Base-by-base conservation (phyloP, 2,888 invertebrate species). In the Pilophorus perplexus region DNA sequence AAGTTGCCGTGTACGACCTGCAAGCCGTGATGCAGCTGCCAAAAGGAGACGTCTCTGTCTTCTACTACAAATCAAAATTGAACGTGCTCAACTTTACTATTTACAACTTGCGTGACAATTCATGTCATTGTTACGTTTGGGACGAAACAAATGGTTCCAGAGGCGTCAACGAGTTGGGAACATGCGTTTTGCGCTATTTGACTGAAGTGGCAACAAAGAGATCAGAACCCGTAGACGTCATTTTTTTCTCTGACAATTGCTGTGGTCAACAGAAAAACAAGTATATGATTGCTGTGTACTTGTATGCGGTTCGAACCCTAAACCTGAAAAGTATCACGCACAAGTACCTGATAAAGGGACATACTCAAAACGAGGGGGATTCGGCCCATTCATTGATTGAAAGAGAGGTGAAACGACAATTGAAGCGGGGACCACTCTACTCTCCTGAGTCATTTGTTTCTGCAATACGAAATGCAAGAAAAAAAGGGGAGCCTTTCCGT, bases 291-390 rank as follows among this genome's bases (percentile, higher is more conserved):
- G 6, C 6, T 12, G 12, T 33, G 33, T 33, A 33, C 33, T 8
- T 33, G 12, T 12, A 33, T 33, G 33, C 33, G 12, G 33, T 33
- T 6, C 6, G 6, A 33, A 33, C 33, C 33, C 6, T 33, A 12
- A 12, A 33, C 33, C 6, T 68, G 27, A 65, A 57, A 20, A 54
- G 50, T 14, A 69, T 74, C 27, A 73, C 71, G 4, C 73, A 74
- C 66, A 74, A 73, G 59, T 74, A 73, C 71, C 64, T 74, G 22
- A 72, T 73, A 18, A 71, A 72, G 54, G 73, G 74, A 37, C 74
- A 74, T 52, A 71, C 72, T 0, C 73, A 74, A 70, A 75, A 74
- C 67, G 73, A 74, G 48, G 74, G 73, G 1, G 74, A 74, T 62
- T 65, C 69, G 23, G 71, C 67, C 12, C 72, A 74, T 50, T 69